A percentile compares a stretch with the other conserved stretches of the same genome.
phyloP scores from a whole-genome alignment of 2,113 vertebrate species.

The Sisor rabdophorus region DNA sequence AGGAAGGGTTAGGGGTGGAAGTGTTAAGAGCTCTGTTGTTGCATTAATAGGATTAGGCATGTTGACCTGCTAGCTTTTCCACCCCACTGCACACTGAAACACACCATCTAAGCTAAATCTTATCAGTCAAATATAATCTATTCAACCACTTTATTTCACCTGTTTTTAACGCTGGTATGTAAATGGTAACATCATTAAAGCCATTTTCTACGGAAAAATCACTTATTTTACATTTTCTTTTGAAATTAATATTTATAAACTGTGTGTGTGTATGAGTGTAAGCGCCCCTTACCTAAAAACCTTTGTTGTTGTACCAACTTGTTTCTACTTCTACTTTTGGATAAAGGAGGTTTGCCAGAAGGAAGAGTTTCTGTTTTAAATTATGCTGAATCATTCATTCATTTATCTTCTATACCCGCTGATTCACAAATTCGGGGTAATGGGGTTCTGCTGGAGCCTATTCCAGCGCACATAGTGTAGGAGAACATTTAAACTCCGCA shows the following conservation, averaged over 20 bases:
- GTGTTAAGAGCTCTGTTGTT: slow-evolving; percentile 11
- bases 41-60: slow-evolving; percentile 32
- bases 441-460: too few species aligned
- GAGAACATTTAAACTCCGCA: too few species aligned
- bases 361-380: not conserved
- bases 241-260: too few species aligned
- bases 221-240: not conserved
- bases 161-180: not conserved
- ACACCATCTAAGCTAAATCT: too few species aligned
- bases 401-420: too few species aligned
- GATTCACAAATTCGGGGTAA: too few species aligned
- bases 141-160: not conserved
- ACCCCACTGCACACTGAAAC: not conserved
- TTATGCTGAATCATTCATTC: too few species aligned
- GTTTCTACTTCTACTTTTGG: not conserved
- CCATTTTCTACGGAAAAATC: not conserved
- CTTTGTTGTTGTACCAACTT: not conserved
- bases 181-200: not conserved
- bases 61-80: slow-evolving; percentile 8
- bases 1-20: not conserved
- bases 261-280: too few species aligned
- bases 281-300: too few species aligned
- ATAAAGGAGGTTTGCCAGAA: not conserved
- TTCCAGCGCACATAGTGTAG: too few species aligned
- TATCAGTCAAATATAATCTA: too few species aligned